Conservation (phyloP, 2,797 vertebrate genomes). For the Crocodylus rhombifer region DNA sequence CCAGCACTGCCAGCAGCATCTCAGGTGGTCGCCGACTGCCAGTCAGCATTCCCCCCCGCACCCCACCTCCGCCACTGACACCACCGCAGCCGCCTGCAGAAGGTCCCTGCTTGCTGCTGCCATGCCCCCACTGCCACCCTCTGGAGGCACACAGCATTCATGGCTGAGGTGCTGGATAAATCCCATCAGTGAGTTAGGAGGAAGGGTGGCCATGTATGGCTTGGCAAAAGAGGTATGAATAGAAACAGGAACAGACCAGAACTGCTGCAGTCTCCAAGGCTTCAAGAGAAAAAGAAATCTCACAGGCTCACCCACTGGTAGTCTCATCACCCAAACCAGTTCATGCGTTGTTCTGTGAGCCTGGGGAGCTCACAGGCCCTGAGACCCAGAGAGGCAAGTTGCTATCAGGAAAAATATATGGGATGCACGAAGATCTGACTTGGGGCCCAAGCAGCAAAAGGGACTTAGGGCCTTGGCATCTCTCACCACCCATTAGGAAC, state of each 20-base stretch:
- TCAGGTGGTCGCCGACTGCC: too few species aligned
- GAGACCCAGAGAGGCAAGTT: neutral
- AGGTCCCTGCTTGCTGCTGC: too few species aligned
- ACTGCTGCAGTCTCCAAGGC: neutral
- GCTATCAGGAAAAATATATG: neutral
- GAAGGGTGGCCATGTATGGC: neutral
- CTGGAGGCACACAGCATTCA: too few species aligned
- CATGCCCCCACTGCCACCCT: too few species aligned
- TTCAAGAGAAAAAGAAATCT: neutral
- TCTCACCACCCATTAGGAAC: neutral
- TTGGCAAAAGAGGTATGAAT: neutral
- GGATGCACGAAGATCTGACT: neutral
- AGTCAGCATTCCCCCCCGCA: too few species aligned
- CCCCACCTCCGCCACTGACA: too few species aligned
- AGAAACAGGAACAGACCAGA: rapidly evolving
- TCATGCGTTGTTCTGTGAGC: rapidly evolving
- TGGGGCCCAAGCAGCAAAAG: neutral
- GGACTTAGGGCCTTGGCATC: neutral
- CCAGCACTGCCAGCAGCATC: too few species aligned
- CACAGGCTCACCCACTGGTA: neutral
- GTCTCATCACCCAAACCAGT: neutral
- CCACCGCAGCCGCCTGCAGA: too few species aligned
- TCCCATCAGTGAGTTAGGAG: neutral
- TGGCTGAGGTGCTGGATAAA: neutral
- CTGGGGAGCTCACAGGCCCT: rapidly evolving